These are phyloP conservation scores for Limnothrissa miodon DNA, from an alignment of 2,113 vertebrate species.

Conservation along the genomic window DNA sequence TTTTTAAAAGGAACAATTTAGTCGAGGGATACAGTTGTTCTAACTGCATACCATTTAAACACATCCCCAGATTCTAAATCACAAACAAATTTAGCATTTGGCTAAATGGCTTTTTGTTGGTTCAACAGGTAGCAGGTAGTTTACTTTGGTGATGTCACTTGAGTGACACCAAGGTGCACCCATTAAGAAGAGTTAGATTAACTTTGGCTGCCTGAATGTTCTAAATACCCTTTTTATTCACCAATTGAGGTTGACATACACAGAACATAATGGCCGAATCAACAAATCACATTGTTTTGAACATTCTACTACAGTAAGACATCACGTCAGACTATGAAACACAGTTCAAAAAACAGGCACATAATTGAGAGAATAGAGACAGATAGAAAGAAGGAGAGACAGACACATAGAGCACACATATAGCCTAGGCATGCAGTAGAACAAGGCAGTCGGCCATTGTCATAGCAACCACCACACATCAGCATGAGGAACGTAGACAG, in stretches of 20 bases:
- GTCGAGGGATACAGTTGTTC: neutral
- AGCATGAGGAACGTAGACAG: constrained; percentile 20
- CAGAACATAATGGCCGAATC: neutral
- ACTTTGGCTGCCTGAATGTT: neutral
- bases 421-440: constrained; percentile 57
- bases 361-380: constrained; percentile 12
- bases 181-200: neutral
- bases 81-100: neutral
- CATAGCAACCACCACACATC: constrained; percentile 13
- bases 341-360: constrained; percentile 3
- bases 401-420: neutral
- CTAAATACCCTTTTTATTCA: neutral
- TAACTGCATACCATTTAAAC: neutral
- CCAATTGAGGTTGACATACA: constrained; percentile 2
- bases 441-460: constrained; percentile 19
- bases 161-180: neutral
- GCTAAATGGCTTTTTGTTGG: neutral
- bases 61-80: neutral
- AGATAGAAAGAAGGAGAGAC: constrained; percentile 3
- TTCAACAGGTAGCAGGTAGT: too few species aligned
- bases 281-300: neutral
- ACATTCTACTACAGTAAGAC: neutral
- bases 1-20: neutral
- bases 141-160: neutral
- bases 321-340: neutral